phyloP scores from a whole-genome alignment of 2,797 vertebrate genomes.

The Hybognathus amarus region DNA sequence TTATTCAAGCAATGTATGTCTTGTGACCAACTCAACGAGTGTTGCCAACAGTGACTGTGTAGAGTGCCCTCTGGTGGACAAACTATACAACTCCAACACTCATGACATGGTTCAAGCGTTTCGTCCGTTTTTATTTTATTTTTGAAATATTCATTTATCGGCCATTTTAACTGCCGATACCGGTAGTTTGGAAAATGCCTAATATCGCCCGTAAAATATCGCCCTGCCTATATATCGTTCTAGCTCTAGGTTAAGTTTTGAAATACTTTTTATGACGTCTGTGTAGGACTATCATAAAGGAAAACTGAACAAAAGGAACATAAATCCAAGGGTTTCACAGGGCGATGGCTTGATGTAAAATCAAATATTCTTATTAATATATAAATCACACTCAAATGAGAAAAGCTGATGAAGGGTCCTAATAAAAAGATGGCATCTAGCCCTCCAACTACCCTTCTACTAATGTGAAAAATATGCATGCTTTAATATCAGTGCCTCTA shows the following conservation, averaged over 20 bases:
- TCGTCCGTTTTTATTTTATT: too few species aligned
- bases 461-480: neutral
- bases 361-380: neutral
- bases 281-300: neutral
- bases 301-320: neutral
- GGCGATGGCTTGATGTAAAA: neutral
- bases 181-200: too few species aligned
- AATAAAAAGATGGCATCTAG: slow-evolving; percentile 16
- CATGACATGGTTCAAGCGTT: too few species aligned
- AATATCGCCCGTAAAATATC: too few species aligned
- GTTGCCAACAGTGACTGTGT: too few species aligned
- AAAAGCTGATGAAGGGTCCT: slow-evolving; percentile 6
- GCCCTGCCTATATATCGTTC: too few species aligned
- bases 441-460: neutral
- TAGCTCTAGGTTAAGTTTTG: neutral
- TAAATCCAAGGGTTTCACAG: neutral
- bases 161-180: too few species aligned
- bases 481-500: neutral
- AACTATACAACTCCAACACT: too few species aligned
- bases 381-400: slow-evolving; percentile 3
- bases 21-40: too few species aligned
- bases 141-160: too few species aligned
- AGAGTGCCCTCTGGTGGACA: too few species aligned
- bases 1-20: too few species aligned
- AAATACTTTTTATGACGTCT: neutral